These are phyloP conservation scores for Anarrhichthys ocellatus DNA, from an alignment of 2,113 vertebrate species.

Conservation along the genomic window DNA sequence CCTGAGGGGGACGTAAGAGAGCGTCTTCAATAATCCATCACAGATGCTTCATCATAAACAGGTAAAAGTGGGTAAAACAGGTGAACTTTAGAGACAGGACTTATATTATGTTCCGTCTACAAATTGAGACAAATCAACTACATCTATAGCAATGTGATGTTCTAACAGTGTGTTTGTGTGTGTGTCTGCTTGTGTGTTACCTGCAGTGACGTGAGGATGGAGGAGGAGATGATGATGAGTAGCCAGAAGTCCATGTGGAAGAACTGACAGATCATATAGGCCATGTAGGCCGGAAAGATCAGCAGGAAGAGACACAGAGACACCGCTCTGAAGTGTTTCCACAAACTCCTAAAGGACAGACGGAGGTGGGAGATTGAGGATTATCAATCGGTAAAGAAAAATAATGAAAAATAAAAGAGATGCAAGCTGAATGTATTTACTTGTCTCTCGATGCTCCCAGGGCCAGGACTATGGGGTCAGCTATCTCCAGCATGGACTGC, in stretches of 20 bases:
- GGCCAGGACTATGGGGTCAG: constrained; percentile 97
- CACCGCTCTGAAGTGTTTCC: constrained; percentile 98
- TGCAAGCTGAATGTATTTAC: constrained; percentile 71
- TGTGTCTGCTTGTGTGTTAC: constrained; percentile 72
- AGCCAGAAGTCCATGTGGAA: constrained; percentile 99
- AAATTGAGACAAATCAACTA: background rate
- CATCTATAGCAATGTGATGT: background rate
- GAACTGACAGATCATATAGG: constrained; percentile 99
- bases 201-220: constrained; percentile 98
- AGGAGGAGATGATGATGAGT: constrained; percentile 98
- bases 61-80: background rate
- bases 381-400: background rate
- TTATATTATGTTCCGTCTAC: background rate
- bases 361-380: background rate
- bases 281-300: constrained; percentile 97
- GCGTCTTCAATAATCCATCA: background rate
- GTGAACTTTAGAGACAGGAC: background rate
- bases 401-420: background rate
- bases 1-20: constrained; percentile 77
- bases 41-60: background rate
- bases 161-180: background rate
- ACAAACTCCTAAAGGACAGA: constrained; percentile 89
- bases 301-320: constrained; percentile 95
- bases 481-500: constrained; percentile 99
- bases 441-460: constrained; percentile 98